These are phyloP conservation scores for Stomatorhinus walkeri DNA, from an alignment of 2,797 vertebrate species.

Conservation along the genomic window DNA sequence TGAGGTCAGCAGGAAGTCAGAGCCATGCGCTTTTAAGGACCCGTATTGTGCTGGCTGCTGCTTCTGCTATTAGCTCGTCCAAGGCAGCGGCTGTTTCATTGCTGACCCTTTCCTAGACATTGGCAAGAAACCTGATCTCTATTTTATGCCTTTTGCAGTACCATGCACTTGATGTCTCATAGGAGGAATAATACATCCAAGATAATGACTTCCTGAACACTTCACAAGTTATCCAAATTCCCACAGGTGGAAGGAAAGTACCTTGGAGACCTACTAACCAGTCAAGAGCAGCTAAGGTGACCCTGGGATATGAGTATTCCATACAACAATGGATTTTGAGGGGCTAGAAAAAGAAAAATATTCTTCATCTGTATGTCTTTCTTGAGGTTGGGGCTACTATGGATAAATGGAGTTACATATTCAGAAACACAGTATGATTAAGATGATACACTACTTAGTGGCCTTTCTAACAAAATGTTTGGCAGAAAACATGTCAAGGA, in stretches of 20 bases:
- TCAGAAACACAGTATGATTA: background rate
- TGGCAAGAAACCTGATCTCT: background rate
- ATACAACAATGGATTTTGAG: background rate
- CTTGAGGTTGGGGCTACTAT: background rate
- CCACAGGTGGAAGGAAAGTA: background rate
- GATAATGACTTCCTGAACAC: background rate
- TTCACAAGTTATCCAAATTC: background rate
- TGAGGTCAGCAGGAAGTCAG: background rate
- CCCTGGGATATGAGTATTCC: background rate
- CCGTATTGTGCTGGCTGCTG: background rate
- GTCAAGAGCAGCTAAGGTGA: background rate
- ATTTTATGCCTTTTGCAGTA: background rate
- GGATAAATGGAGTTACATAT: background rate
- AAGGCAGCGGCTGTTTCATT: background rate
- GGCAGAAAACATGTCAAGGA: background rate
- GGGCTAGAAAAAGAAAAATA: background rate
- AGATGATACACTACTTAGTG: background rate
- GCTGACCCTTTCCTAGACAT: background rate
- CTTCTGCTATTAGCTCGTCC: background rate
- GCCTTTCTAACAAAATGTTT: background rate
- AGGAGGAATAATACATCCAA: background rate
- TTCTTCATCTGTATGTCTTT: background rate
- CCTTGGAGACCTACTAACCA: background rate
- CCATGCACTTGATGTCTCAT: background rate
- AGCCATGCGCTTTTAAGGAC: background rate